A percentile compares a stretch with the other conserved stretches of the same genome.
phyloP scores from a whole-genome alignment of 2,797 vertebrate genomes.

The Mionectes olivaceus region DNA sequence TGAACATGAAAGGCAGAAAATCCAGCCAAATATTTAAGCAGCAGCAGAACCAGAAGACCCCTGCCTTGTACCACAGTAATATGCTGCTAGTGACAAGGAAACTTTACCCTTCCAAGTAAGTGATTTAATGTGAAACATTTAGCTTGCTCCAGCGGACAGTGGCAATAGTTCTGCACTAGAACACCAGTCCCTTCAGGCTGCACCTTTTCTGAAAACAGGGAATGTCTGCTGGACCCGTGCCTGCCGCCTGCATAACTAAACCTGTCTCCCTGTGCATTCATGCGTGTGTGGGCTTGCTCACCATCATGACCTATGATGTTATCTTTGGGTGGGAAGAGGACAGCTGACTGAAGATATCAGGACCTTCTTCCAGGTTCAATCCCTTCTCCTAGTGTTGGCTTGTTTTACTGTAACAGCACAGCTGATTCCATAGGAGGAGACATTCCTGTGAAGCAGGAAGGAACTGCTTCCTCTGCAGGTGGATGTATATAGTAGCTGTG shows the following conservation, averaged over 20 bases:
- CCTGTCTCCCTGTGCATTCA: not conserved
- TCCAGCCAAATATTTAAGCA: not conserved
- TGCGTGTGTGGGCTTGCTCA: not conserved
- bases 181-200: not conserved
- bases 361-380: not conserved
- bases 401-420: not conserved
- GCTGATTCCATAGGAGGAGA: not conserved
- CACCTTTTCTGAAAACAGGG: not conserved
- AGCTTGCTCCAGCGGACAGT: not conserved
- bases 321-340: not conserved
- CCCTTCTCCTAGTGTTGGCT: not conserved
- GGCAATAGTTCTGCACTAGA: not conserved
- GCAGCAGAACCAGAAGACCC: not conserved
- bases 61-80: not conserved
- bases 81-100: not conserved
- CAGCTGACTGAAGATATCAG: not conserved
- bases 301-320: not conserved
- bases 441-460: fast-evolving
- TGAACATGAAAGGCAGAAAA: not conserved
- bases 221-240: not conserved
- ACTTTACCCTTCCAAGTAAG: not conserved
- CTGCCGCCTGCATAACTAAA: not conserved
- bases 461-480: not conserved
- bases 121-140: not conserved
- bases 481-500: not conserved